A percentile compares a stretch with the other conserved stretches of the same genome.
phyloP scores from a whole-genome alignment of 2,888 invertebrate species.

The Argyra leucocephala region DNA sequence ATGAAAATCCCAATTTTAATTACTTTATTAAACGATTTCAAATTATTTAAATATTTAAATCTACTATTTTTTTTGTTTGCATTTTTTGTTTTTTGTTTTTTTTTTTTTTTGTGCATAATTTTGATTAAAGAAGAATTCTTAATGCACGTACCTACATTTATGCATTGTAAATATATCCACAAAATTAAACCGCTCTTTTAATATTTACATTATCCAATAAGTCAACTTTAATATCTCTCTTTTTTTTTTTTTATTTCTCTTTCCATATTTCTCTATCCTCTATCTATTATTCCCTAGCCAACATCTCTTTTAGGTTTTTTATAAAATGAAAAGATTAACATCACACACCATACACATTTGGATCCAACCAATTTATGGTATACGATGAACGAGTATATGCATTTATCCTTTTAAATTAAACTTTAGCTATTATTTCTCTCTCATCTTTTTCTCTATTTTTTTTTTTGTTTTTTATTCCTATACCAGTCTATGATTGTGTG shows the following conservation, averaged over 20 bases:
- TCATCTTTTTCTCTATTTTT: neutral
- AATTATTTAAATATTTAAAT: neutral
- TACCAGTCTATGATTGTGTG: too few species aligned
- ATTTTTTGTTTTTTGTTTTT: neutral
- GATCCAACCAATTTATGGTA: neutral
- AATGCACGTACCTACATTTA: too few species aligned
- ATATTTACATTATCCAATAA: slow-evolving; percentile 1
- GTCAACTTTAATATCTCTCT: neutral
- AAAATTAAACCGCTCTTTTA: slow-evolving; percentile 1
- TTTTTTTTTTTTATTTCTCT: neutral
- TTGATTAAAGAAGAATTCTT: too few species aligned
- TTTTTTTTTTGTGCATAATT: neutral
- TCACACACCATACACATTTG: neutral
- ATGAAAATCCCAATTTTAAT: neutral
- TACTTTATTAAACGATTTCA: neutral
- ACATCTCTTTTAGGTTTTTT: neutral
- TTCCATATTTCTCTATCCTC: neutral
- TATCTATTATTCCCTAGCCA: too few species aligned
- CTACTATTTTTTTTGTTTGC: neutral
- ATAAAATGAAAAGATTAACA: neutral
- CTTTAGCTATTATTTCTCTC: neutral
- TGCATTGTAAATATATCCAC: neutral
- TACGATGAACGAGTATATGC: neutral
- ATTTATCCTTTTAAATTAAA: slow-evolving; percentile 6
- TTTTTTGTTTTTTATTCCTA: too few species aligned